Evolutionary conservation across 2,888 invertebrate genomes (phyloP).

Genomic region (Pyrocoelia pectoralis): DNA sequence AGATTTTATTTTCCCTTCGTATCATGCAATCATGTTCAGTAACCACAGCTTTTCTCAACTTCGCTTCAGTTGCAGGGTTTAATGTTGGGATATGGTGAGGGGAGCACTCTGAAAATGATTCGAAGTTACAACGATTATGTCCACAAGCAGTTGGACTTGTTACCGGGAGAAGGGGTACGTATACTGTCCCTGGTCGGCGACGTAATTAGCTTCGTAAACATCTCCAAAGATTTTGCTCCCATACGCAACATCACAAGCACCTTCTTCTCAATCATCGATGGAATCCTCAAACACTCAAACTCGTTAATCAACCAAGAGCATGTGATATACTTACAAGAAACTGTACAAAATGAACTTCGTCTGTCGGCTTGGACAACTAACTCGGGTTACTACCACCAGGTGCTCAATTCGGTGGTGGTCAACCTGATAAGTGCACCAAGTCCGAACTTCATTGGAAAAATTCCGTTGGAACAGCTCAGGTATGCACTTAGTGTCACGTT

Average conservation of each 20-base stretch:
- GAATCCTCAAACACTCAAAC: conserved; percentile 70
- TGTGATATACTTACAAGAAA: conserved; percentile 43
- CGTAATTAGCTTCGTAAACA: conserved; percentile 65
- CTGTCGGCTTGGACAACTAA: not conserved
- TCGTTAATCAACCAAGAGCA: conserved; percentile 73
- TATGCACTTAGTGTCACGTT: not conserved
- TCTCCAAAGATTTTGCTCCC: conserved; percentile 58
- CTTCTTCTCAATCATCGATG: conserved; percentile 69
- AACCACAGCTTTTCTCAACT: too few relatives aligned
- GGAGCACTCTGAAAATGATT: conserved; percentile 59
- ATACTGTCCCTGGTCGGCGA: conserved; percentile 66
- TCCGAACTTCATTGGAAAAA: conserved; percentile 5
- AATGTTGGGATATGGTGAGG: conserved; percentile 67
- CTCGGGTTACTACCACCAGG: conserved; percentile 32
- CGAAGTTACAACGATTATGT: conserved; percentile 66
- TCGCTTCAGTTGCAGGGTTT: conserved; percentile 66
- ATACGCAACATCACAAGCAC: conserved; percentile 64
- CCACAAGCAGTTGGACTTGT: conserved; percentile 48
- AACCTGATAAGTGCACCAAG: conserved; percentile 27
- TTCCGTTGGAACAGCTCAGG: conserved; percentile 15
- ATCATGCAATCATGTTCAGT: too few relatives aligned
- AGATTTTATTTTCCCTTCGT: too few relatives aligned
- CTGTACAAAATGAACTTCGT: conserved; percentile 30
- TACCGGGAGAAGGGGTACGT: conserved; percentile 73
- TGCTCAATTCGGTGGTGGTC: conserved; percentile 40